Evolutionary conservation across 2,888 invertebrate species (phyloP), one percentile per base, ranked within the genome.

Genomic region (Protula sp.): DNA sequence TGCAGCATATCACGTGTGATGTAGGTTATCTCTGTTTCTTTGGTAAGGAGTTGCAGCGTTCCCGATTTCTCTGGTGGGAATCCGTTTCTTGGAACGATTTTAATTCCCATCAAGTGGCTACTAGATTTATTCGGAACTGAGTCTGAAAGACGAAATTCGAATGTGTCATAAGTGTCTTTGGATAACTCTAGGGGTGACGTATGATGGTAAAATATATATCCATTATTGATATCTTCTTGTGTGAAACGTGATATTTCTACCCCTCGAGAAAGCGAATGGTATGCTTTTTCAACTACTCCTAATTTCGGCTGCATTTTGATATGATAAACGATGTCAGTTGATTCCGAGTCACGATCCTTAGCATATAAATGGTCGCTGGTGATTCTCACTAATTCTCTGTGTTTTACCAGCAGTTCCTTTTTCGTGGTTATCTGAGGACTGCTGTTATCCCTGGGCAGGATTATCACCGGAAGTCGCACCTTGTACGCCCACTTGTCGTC

Each of bases 361-460:
- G 79, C 78, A 50, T 72, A 65, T 1, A 81, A 70, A 47, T 73
- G 59, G 38, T 68, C 62, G 5, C 71, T 67, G 14, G 71, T 70
- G 38, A 81, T 71, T 58, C 71, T 71, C 19, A 74, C 72, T 22
- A 70, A 72, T 29, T 71, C 74, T 3, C 79, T 78, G 61, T 78
- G 74, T 57, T 72, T 75, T 30, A 80, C 60, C 60, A 75, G 74
- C 38, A 80, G 51, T 0, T 75, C 78, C 2, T 76, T 59, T 64
- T 80, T 80, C 57, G 72, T 74, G 5, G 77, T 66, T 54, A 81
- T 61, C 51, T 72, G 72, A 2, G 81, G 80, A 9, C 78, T 69
- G 26, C 73, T 77, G 65, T 80, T 79, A 66, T 81, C 80, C 64
- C 75, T 74, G 5, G 79, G 78, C 48, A 81, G 72, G 52, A 81